phyloP scores from a whole-genome alignment of 2,113 vertebrate species.

The Mixornis gularis region DNA sequence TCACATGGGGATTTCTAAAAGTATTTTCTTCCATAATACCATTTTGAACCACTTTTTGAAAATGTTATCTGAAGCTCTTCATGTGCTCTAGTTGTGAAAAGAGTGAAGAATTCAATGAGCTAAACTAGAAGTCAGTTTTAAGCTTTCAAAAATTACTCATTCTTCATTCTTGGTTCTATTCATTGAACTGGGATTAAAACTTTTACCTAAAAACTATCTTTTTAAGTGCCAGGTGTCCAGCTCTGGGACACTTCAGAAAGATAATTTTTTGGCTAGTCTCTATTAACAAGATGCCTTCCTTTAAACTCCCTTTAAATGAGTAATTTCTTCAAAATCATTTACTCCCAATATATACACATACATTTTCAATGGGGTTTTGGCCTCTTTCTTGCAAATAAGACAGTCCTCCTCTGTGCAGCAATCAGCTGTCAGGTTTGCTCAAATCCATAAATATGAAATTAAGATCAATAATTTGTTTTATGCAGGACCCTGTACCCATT shows the following conservation, averaged over 20 bases:
- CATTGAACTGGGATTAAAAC: background rate
- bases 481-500: background rate
- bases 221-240: background rate
- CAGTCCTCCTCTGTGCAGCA: background rate
- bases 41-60: background rate
- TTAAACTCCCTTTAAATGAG: background rate
- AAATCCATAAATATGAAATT: background rate
- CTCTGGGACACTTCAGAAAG: background rate
- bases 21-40: background rate
- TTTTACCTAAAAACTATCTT: background rate
- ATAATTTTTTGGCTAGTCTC: background rate
- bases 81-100: background rate
- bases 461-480: background rate
- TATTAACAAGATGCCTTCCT: background rate
- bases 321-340: background rate
- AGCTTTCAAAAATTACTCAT: background rate
- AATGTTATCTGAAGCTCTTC: background rate
- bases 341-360: background rate
- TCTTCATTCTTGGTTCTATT: background rate
- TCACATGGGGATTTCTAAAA: background rate
- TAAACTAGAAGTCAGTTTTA: background rate
- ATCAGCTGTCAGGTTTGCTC: background rate
- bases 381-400: background rate
- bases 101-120: background rate
- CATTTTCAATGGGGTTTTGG: background rate